Evolutionary conservation across 2,113 vertebrate genomes (phyloP).

Genomic region (Melierax canorus): DNA sequence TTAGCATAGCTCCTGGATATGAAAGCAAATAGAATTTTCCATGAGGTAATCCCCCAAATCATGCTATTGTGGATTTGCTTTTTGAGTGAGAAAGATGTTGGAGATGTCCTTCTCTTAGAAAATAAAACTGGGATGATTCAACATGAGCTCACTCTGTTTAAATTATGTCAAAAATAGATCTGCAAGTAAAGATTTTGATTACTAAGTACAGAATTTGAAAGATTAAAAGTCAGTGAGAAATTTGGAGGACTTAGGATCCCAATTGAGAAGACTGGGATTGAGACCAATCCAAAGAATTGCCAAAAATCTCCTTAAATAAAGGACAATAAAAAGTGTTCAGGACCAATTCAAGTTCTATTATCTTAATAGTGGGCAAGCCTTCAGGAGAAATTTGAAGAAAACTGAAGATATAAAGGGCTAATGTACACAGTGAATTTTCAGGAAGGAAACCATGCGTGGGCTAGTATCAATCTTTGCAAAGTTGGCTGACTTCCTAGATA

Average conservation of each 20-base stretch:
- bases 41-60: background rate
- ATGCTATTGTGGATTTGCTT: background rate
- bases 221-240: background rate
- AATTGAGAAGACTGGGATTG: background rate
- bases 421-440: background rate
- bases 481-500: conserved; percentile 43
- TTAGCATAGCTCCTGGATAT: background rate
- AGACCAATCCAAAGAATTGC: background rate
- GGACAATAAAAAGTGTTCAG: background rate
- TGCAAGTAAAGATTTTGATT: conserved; percentile 10
- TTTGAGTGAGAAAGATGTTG: background rate
- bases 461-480: conserved; percentile 16
- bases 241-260: background rate
- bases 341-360: background rate
- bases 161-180: conserved; percentile 17
- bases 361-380: background rate
- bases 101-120: background rate
- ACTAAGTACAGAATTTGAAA: background rate
- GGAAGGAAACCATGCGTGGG: background rate
- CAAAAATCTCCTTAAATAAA: background rate
- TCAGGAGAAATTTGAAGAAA: background rate
- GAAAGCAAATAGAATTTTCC: conserved; percentile 21
- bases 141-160: background rate
- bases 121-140: conserved; percentile 16
- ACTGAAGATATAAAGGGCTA: background rate